Base-by-base conservation (phyloP, 2,113 vertebrate species). In the Leuciscus idus region DNA sequence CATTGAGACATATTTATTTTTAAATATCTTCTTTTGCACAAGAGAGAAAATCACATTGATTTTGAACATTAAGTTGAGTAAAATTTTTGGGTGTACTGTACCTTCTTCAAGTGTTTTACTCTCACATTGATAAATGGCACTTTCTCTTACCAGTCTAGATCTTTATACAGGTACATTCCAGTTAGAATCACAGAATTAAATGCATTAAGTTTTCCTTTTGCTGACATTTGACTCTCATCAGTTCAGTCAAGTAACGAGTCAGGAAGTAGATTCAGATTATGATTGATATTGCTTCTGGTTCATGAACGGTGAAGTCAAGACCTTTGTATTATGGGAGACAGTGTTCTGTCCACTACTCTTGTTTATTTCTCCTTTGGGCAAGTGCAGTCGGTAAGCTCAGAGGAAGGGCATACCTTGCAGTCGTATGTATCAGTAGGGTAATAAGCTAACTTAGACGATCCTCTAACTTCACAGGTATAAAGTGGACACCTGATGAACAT, bases 401-500 rank as follows among this genome's bases (percentile, higher is more conserved):
- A 36, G 17, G 4, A 8, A 21, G 3, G 3, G 17, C 15, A 19
- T 36, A 36, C 6, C 30, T 10, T 15, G 33, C n/a, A 30, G 12
- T 66, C 5, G 12, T 66, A 15, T 28, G 62, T 17, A 5, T 7
- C 8, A 39, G 66, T 39, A 4, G 15, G 9, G 8, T 39, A 23
- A 70, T 21, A 36, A 4, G 17, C 30, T 19, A 21, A 21, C 21
- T 19, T 2, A 70, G 19, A 74, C 23, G 4, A 3, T 46, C 2
- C 15, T 50, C 2, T 82, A 23, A 6, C 26, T 79, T 17, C 39
- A 33, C 90, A 97, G 96, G 96, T 87, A 96, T 97, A 94, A 97
- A 97, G 93, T 97, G 96, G 96, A 95, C 96, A 80, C 95, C 96
- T 19, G 96, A 97, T 93, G 96, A 97, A 88, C 97, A 97, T 87